Conservation (phyloP, 2,888 invertebrate species). For the Bruchidius siliquastri region DNA sequence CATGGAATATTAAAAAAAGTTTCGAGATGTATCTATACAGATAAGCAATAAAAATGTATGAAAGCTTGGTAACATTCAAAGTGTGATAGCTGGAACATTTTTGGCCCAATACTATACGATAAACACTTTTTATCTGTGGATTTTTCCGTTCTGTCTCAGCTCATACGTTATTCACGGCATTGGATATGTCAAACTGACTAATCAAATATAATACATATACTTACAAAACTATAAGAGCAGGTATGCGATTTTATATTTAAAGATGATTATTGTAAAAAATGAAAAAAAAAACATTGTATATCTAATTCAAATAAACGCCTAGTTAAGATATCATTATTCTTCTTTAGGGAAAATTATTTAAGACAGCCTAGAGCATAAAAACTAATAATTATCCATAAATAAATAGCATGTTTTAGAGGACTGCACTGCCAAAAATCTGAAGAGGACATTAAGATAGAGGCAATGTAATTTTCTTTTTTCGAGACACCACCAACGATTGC, state of each 20-base stretch:
- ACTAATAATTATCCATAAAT: background rate
- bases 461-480: background rate
- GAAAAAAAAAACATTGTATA: background rate
- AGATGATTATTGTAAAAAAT: background rate
- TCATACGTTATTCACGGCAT: background rate
- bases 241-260: background rate
- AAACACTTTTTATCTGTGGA: no score
- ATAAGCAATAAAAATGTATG: no score
- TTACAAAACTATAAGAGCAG: background rate
- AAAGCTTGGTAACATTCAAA: no score
- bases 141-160: no score
- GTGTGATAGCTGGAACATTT: no score
- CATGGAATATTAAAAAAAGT: no score
- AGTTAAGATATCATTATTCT: background rate
- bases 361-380: background rate
- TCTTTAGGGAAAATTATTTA: background rate
- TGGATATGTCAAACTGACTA: background rate
- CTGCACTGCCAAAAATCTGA: background rate
- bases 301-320: background rate
- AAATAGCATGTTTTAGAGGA: background rate
- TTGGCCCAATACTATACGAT: no score
- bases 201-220: no score
- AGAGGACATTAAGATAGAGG: background rate
- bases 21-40: no score
- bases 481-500: background rate